phyloP scores from a whole-genome alignment of 1,140 invertebrate genomes.

The Cotesia typhae region DNA sequence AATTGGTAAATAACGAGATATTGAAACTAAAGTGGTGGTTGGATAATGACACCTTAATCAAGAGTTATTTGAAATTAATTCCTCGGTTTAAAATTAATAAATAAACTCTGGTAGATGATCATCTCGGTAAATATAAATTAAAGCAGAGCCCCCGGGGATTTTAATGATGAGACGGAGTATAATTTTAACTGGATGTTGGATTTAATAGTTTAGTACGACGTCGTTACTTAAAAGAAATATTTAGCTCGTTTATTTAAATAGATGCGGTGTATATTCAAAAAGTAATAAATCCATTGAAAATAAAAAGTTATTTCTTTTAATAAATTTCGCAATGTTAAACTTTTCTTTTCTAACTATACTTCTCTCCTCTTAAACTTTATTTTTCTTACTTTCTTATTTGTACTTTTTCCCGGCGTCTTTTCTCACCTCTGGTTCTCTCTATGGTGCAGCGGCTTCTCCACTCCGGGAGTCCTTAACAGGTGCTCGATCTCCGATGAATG shows the following conservation, averaged over 20 bases:
- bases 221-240: background rate
- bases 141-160: conserved; percentile 21
- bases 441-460: no score
- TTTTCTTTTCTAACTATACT: background rate
- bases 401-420: no score
- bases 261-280: background rate
- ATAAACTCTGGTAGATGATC: background rate
- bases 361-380: no score
- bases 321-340: conserved; percentile 9
- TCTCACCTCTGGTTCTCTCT: no score
- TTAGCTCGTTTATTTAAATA: background rate
- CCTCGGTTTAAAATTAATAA: background rate
- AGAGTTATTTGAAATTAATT: no score
- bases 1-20: no score
- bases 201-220: conserved; percentile 9
- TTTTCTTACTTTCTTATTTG: no score
- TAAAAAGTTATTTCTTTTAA: conserved; percentile 4
- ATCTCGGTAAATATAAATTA: background rate
- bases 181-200: conserved; percentile 17
- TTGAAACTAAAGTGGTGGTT: no score
- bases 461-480: conserved; percentile 42
- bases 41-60: no score
- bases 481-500: conserved; percentile 51
- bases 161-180: conserved; percentile 32
- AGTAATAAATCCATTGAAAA: conserved; percentile 9